Evolutionary conservation across 2,113 vertebrate species (phyloP).

Genomic region (Hiodon tergisus): DNA sequence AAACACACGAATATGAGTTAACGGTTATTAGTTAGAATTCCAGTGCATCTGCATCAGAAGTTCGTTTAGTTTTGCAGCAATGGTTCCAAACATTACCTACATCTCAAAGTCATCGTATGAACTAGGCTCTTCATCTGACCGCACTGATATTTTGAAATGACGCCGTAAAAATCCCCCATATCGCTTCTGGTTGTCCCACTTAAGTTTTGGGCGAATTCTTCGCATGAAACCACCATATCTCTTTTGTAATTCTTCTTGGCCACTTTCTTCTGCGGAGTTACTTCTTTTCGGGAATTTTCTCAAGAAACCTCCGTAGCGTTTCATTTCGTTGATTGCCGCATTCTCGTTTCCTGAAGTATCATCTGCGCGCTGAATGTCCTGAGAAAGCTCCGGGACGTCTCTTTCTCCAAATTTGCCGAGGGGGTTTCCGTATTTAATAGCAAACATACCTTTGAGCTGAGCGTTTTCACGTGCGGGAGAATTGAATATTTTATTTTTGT

Average conservation of each 20-base stretch:
- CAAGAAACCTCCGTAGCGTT: slow-evolving; percentile 80
- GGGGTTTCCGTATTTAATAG: slow-evolving; percentile 58
- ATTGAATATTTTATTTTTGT: slow-evolving; percentile 61
- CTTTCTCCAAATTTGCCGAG: slow-evolving; percentile 54
- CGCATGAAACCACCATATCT: slow-evolving; percentile 94
- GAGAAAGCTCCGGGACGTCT: slow-evolving; percentile 28
- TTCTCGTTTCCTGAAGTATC: slow-evolving; percentile 34
- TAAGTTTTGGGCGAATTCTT: slow-evolving; percentile 86
- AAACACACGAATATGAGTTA: slow-evolving; percentile 19
- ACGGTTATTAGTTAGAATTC: slow-evolving; percentile 32
- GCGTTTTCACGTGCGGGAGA: slow-evolving; percentile 59
- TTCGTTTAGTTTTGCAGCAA: slow-evolving; percentile 25
- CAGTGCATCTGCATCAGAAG: slow-evolving; percentile 42
- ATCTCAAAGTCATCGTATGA: slow-evolving; percentile 65
- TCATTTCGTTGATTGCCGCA: slow-evolving; percentile 49
- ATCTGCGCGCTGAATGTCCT: slow-evolving; percentile 38
- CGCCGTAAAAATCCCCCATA: slow-evolving; percentile 88
- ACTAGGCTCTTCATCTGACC: slow-evolving; percentile 77
- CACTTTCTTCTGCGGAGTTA: slow-evolving; percentile 43
- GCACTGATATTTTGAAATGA: slow-evolving; percentile 85
- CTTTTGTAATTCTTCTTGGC: slow-evolving; percentile 80
- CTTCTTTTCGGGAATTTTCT: slow-evolving; percentile 78
- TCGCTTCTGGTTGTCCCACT: slow-evolving; percentile 92
- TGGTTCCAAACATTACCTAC: slow-evolving; percentile 45
- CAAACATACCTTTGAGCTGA: slow-evolving; percentile 50